Evolutionary conservation across 1,140 invertebrate species (phyloP).

Genomic region (Drosophila pectinifera): DNA sequence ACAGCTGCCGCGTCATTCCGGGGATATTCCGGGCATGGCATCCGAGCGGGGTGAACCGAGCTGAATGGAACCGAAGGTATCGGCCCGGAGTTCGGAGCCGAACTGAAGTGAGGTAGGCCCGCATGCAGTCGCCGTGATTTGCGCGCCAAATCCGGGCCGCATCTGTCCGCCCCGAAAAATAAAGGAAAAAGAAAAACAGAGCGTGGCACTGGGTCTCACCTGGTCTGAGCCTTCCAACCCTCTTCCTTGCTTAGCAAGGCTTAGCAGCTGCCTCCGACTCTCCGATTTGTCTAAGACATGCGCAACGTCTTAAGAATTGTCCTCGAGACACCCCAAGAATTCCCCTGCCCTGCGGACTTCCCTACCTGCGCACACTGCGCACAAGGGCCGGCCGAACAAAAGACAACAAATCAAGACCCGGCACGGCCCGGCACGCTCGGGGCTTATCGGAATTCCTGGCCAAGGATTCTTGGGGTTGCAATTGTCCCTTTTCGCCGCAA

Average conservation of each 20-base stretch:
- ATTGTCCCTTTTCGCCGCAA: slow-evolving; percentile 19
- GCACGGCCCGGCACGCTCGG: slow-evolving; percentile 40
- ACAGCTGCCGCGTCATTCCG: slow-evolving; percentile 36
- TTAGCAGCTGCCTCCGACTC: slow-evolving; percentile 67
- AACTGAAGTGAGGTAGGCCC: slow-evolving; percentile 38
- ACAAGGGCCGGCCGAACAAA: slow-evolving; percentile 22
- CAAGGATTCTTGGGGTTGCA: slow-evolving; percentile 41
- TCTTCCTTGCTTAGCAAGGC: slow-evolving; percentile 42
- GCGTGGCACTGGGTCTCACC: slow-evolving; percentile 70
- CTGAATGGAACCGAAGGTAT: slow-evolving; percentile 4
- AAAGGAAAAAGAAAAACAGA: slow-evolving; percentile 34
- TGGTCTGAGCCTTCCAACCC: slow-evolving; percentile 71
- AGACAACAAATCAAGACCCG: slow-evolving; percentile 52
- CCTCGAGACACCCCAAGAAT: slow-evolving; percentile 50
- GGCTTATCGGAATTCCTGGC: slow-evolving; percentile 48
- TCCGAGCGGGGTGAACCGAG: slow-evolving; percentile 3
- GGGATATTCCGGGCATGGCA: slow-evolving; percentile 15
- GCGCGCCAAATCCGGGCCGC: slow-evolving; percentile 69
- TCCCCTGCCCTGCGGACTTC: slow-evolving; percentile 50
- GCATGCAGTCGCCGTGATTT: slow-evolving; percentile 44
- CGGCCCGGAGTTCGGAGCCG: not conserved
- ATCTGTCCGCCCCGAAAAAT: slow-evolving; percentile 52
- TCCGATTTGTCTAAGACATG: slow-evolving; percentile 67
- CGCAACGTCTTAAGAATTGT: slow-evolving; percentile 75
- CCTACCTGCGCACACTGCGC: slow-evolving; percentile 44